phyloP scores from a whole-genome alignment of 2,888 invertebrate genomes.

The Euzetes globulus region DNA sequence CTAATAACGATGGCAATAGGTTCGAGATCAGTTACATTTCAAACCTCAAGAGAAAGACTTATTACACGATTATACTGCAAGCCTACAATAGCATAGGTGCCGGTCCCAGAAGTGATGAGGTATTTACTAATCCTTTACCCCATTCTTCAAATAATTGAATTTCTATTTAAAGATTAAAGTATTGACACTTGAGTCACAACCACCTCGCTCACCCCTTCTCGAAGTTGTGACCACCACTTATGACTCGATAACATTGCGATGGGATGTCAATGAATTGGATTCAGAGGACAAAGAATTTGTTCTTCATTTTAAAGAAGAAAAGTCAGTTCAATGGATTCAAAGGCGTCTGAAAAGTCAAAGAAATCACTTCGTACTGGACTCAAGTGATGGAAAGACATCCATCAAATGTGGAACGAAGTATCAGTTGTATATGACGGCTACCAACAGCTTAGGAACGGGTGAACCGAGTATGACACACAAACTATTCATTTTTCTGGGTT shows the following conservation, averaged over 20 bases:
- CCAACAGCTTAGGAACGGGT: constrained; percentile 40
- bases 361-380: constrained; percentile 18
- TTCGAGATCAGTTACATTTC: constrained; percentile 38
- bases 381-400: constrained; percentile 21
- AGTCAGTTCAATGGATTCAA: constrained; percentile 24
- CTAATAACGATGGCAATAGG: constrained; percentile 12
- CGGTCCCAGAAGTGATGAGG: constrained; percentile 46
- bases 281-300: constrained; percentile 32
- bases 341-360: neutral
- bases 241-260: constrained; percentile 39
- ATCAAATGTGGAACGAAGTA: constrained; percentile 40
- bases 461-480: constrained; percentile 35
- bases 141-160: constrained; percentile 4
- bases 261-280: constrained; percentile 37
- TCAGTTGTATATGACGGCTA: constrained; percentile 41
- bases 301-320: constrained; percentile 32
- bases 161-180: constrained; percentile 22
- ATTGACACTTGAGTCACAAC: constrained; percentile 29
- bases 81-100: constrained; percentile 48
- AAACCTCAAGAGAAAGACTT: constrained; percentile 48
- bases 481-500: neutral
- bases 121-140: neutral
- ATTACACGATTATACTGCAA: constrained; percentile 47
- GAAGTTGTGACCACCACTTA: constrained; percentile 38
- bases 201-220: constrained; percentile 28